Evolutionary conservation across 1,140 invertebrate genomes (phyloP), one percentile per base, ranked within the genome.

Genomic region (Tetragnatha versicolor): DNA sequence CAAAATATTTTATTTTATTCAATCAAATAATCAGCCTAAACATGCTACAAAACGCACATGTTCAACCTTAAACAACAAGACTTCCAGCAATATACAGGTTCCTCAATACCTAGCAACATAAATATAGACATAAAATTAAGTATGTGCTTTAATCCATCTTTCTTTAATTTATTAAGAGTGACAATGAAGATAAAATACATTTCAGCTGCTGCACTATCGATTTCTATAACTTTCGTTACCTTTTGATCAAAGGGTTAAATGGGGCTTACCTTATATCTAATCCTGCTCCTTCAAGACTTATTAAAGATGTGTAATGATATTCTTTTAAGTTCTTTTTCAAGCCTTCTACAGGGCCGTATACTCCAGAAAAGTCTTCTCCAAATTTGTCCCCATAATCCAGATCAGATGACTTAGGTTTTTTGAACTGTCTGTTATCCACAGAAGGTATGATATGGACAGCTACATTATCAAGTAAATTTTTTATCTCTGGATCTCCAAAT

Each of bases 361-460:
- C 42, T 29, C 47, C 51, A 49, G 75, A 45, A 63, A 75, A 79
- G 39, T 79, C 72, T 27, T 69, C 42, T 27, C 73, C 73, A 79
- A 81, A 81, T 63, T 79, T 81, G 29, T 82, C 73, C 25, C 61
- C 61, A 69, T 51, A 51, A 68, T 75, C 73, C 42, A 78, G 60
- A 73, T 92, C 82, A 51, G 55, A 29, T 33, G 33, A 12, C 20
- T 77, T 37, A 12, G 65, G 17, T 14, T 35, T 66, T 22, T 49
- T 33, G 42, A 82, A 83, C 29, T 29, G 25, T 55, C 35, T 70
- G 6, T 60, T 79, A 78, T 85, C 86, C 31, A 87, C 73, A 51
- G 82, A 89, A 0, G 94, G 94, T 80, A 96, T 89, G 70, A 98
- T 90, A 83, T 95, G 92, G 35, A 97, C 84, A 27, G 95, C 91